Percentiles rank a stretch among this genome's conserved stretches.
Evolutionary conservation across 2,888 invertebrate species (phyloP).

Genomic region (Margaritifera margaritifera): DNA sequence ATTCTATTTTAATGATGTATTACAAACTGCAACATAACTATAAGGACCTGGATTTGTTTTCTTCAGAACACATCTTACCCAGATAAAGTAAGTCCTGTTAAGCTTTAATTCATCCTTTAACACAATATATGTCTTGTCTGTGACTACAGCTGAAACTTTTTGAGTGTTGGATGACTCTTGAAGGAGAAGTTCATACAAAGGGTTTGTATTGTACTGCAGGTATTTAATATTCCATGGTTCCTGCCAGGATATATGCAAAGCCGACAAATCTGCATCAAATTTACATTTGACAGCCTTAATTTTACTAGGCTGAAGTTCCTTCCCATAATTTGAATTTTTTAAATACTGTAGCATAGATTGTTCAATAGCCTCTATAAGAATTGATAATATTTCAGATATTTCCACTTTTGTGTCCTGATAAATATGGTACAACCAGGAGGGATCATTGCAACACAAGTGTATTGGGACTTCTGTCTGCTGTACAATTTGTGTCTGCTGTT

Average conservation of each 20-base stretch:
- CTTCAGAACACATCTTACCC: conserved; percentile 53
- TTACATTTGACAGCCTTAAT: too few species aligned
- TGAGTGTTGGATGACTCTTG: too few species aligned
- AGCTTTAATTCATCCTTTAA: conserved; percentile 19
- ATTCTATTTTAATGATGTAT: neutral
- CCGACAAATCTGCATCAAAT: too few species aligned
- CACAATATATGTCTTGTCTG: neutral
- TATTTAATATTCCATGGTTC: too few species aligned
- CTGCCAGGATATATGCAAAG: too few species aligned
- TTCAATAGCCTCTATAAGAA: conserved; percentile 36
- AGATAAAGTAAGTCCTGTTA: conserved; percentile 44
- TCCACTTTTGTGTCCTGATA: conserved; percentile 75
- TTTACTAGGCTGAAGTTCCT: too few species aligned
- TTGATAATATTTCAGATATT: conserved; percentile 39
- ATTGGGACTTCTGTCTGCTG: conserved; percentile 65
- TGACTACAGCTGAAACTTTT: conserved; percentile 1
- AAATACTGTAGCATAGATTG: too few species aligned
- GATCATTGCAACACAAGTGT: conserved; percentile 74
- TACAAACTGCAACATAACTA: conserved; percentile 38
- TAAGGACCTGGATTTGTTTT: conserved; percentile 43
- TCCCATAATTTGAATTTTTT: too few species aligned
- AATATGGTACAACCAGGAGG: conserved; percentile 75
- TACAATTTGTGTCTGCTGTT: conserved; percentile 65
- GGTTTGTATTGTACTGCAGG: too few species aligned
- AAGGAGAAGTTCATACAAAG: too few species aligned